phyloP scores from a whole-genome alignment of 2,888 invertebrate genomes.

The Caenorhabditis sulstoni region DNA sequence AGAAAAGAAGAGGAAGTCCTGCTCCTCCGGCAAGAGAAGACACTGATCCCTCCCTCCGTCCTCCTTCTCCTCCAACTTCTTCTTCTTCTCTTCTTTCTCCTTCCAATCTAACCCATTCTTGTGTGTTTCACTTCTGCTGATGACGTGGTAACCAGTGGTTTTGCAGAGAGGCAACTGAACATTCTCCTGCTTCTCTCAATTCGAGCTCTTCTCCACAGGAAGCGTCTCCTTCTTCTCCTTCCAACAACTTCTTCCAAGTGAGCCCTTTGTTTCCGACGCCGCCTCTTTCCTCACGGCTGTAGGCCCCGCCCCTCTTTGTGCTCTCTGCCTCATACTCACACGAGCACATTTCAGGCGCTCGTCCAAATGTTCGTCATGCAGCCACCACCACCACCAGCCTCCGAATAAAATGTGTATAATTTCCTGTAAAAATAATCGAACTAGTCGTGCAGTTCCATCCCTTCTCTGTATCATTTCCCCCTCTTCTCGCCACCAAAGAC shows the following conservation, averaged over 20 bases:
- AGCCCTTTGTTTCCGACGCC: not conserved
- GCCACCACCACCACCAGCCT: not conserved
- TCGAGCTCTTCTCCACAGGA: slow-evolving; percentile 17
- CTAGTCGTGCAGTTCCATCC: not conserved
- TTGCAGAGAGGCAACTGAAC: not conserved
- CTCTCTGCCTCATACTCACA: slow-evolving; percentile 9
- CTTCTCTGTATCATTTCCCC: not conserved
- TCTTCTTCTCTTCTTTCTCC: not conserved
- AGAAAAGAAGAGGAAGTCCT: slow-evolving; percentile 23
- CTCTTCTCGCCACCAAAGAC: not conserved
- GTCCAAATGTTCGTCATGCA: slow-evolving; percentile 31
- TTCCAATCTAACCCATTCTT: too few relatives aligned
- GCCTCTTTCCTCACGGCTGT: not conserved
- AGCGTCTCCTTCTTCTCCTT: too few relatives aligned
- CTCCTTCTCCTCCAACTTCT: slow-evolving; percentile 4
- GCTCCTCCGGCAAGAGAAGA: slow-evolving; percentile 4
- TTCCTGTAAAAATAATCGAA: slow-evolving; percentile 35
- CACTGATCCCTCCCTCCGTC: slow-evolving; percentile 12
- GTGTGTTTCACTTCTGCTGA: not conserved
- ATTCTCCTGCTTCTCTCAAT: slow-evolving; percentile 21
- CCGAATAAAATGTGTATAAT: slow-evolving; percentile 26
- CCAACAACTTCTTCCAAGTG: slow-evolving; percentile 21
- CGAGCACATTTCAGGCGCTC: slow-evolving; percentile 35
- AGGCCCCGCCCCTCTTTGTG: slow-evolving; percentile 17
- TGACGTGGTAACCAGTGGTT: not conserved